Conservation (phyloP, 53 echinoderm and acorn worm species). For the Paracentrotus lividus region DNA sequence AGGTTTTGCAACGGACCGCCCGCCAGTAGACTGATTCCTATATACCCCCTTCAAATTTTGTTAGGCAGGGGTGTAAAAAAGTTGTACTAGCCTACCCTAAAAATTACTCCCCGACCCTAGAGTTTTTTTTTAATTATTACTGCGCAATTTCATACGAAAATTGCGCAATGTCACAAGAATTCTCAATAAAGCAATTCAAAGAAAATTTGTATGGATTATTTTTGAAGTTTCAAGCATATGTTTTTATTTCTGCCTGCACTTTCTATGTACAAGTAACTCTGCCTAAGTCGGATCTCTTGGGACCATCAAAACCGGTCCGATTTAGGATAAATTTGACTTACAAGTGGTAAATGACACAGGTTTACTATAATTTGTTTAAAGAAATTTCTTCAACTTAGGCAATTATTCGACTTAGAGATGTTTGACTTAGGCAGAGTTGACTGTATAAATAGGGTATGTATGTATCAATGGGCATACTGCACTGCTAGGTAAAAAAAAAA, state of each 20-base stretch:
- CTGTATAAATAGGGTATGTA: constrained; percentile 19
- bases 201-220: constrained; percentile 15
- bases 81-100: constrained; percentile 17
- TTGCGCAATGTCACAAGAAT: constrained; percentile 16
- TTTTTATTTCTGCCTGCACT: constrained; percentile 16
- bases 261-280: constrained; percentile 40
- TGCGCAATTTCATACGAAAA: constrained; percentile 16
- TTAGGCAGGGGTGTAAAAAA: constrained; percentile 16
- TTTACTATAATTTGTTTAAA: constrained; percentile 27
- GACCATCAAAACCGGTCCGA: constrained; percentile 33
- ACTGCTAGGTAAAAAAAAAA: constrained; percentile 40
- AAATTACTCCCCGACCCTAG: constrained; percentile 17
- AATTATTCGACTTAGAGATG: constrained; percentile 40
- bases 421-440: constrained; percentile 52
- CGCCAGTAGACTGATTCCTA: neutral
- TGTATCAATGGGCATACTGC: constrained; percentile 8
- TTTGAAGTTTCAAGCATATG: constrained; percentile 10
- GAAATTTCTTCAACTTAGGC: constrained; percentile 41
- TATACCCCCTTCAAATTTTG: constrained; percentile 15
- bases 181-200: constrained; percentile 16
- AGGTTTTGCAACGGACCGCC: constrained; percentile 44
- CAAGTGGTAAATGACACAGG: constrained; percentile 44
- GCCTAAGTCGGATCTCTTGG: constrained; percentile 43
- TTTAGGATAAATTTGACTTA: constrained; percentile 44
- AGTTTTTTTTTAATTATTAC: constrained; percentile 15